Conservation (phyloP, 2,888 invertebrate species). For the Pachycephus smyrnensis region DNA sequence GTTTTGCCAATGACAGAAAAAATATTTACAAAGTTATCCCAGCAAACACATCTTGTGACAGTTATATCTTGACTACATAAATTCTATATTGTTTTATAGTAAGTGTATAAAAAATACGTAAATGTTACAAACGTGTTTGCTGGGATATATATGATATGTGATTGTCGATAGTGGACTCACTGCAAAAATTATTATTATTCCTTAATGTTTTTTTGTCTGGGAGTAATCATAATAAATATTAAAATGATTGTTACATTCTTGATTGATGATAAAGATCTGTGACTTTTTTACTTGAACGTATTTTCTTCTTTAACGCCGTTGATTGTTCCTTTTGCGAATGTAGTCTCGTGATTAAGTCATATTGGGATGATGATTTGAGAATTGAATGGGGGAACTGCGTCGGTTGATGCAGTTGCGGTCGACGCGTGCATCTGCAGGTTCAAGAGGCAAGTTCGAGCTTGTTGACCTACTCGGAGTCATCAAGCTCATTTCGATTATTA, state of each 20-base stretch:
- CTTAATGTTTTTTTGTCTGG: neutral
- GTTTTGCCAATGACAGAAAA: neutral
- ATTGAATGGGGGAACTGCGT: neutral
- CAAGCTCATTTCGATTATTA: neutral
- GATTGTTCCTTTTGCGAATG: neutral
- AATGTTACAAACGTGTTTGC: neutral
- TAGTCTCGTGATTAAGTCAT: neutral
- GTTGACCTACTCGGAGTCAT: conserved; percentile 8
- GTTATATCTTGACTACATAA: neutral
- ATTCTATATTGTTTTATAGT: neutral
- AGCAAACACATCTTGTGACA: neutral
- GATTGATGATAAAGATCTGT: neutral
- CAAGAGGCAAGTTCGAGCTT: conserved; percentile 4
- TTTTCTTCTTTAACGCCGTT: neutral
- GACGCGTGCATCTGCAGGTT: neutral
- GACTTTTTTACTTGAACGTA: neutral
- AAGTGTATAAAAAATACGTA: neutral
- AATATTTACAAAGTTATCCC: neutral
- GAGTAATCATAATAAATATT: neutral
- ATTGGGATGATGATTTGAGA: neutral
- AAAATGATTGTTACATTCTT: neutral
- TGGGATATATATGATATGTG: neutral
- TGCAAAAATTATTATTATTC: neutral
- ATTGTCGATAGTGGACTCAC: neutral
- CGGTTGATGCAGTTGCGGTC: neutral